Percentiles rank a stretch among this genome's conserved stretches.
Evolutionary conservation across 2,113 vertebrate genomes (phyloP).

Genomic region (Girardinichthys multiradiatus): DNA sequence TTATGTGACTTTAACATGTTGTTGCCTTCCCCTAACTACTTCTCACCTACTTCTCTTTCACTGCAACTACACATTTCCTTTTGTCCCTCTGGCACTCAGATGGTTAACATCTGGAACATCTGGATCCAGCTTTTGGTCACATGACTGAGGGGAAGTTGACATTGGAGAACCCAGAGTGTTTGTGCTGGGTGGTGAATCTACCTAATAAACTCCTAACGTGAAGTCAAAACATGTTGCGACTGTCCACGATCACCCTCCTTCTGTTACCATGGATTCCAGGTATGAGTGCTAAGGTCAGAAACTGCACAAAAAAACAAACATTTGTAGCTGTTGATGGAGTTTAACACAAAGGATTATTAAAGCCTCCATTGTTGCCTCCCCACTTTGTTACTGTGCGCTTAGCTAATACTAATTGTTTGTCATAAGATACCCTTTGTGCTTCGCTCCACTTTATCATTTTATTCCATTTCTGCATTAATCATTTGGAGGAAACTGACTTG

Average conservation of each 20-base stretch:
- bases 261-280: slow-evolving; percentile 70
- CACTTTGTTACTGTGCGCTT: slow-evolving; percentile 2
- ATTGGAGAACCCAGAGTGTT: slow-evolving; percentile 17
- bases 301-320: neutral
- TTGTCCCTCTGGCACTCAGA: slow-evolving; percentile 33
- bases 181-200: neutral
- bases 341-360: slow-evolving; percentile 3
- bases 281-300: slow-evolving; percentile 37
- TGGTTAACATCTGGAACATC: slow-evolving; percentile 74
- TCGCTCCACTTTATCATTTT: slow-evolving; percentile 2
- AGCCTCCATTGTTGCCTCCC: neutral
- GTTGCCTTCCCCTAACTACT: neutral
- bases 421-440: neutral
- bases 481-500: slow-evolving; percentile 17
- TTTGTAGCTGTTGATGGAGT: slow-evolving; percentile 8
- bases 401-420: neutral
- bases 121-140: slow-evolving; percentile 59
- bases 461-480: slow-evolving; percentile 19
- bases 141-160: slow-evolving; percentile 44
- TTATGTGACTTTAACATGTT: neutral
- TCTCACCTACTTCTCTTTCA: too few species aligned
- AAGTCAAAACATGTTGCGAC: slow-evolving; percentile 53
- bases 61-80: neutral
- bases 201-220: neutral
- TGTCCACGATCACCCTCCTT: slow-evolving; percentile 23